A percentile compares a stretch with the other conserved stretches of the same genome.
These are phyloP conservation scores for Semotilus atromaculatus DNA, from an alignment of 2,797 vertebrate species.

Conservation along the genomic window DNA sequence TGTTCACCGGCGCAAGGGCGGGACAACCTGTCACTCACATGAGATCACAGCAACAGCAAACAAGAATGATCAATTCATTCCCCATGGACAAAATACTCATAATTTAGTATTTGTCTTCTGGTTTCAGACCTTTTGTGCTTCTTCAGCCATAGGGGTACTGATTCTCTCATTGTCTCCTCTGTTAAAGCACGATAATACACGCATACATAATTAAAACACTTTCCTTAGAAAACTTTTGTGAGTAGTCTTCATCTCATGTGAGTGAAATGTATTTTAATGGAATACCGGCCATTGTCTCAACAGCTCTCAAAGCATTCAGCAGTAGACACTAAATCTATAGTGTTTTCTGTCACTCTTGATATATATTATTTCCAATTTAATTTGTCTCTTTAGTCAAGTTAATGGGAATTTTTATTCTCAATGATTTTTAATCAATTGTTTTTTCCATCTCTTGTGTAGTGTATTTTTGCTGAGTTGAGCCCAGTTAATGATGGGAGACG, in stretches of 20 bases:
- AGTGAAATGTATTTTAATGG: background rate
- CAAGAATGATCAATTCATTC: background rate
- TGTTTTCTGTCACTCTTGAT: background rate
- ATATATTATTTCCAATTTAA: background rate
- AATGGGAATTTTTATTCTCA: conserved; percentile 10
- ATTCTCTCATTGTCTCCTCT: background rate
- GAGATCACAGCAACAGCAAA: background rate
- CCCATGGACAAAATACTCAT: background rate
- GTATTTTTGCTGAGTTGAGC: conserved; percentile 35
- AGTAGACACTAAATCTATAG: background rate
- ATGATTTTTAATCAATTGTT: background rate
- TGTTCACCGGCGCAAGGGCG: background rate
- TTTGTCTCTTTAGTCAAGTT: conserved; percentile 20
- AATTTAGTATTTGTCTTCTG: background rate
- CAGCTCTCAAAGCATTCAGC: background rate
- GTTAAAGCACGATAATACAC: background rate
- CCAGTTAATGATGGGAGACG: conserved; percentile 18
- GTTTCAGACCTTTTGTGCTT: background rate
- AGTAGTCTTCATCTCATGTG: background rate
- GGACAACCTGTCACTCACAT: background rate
- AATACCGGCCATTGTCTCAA: background rate
- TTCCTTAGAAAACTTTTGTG: background rate
- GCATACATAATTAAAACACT: background rate
- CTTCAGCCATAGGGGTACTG: background rate
- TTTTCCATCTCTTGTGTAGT: background rate